Conservation (phyloP, 2,888 invertebrate species). For the Choreutis nemorana region DNA sequence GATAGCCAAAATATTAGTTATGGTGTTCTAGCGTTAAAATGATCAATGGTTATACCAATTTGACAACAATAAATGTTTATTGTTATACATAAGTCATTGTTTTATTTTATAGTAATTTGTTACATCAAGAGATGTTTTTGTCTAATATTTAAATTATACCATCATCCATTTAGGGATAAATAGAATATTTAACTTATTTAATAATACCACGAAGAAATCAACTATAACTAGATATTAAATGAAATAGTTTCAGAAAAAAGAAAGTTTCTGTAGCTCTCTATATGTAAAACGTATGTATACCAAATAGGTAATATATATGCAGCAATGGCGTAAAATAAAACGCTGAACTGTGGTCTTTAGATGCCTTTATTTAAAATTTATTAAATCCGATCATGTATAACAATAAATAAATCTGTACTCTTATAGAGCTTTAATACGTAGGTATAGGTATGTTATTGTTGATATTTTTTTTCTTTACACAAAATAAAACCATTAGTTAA, state of each 20-base stretch:
- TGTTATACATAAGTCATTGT: conserved; percentile 6
- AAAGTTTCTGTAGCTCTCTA: too few relatives aligned
- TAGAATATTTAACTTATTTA: too few relatives aligned
- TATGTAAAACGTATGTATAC: too few relatives aligned
- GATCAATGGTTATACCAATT: conserved; percentile 34
- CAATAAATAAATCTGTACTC: conserved; percentile 53
- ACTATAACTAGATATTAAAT: too few relatives aligned
- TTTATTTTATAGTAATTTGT: not conserved
- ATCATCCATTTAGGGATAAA: too few relatives aligned
- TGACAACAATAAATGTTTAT: conserved; percentile 56
- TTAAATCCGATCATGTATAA: conserved; percentile 55
- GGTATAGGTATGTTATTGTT: conserved; percentile 32
- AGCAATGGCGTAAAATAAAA: too few relatives aligned
- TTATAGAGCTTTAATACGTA: conserved; percentile 32
- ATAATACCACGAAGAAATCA: too few relatives aligned
- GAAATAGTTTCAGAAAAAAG: too few relatives aligned
- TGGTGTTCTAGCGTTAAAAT: conserved; percentile 23
- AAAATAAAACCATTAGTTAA: conserved; percentile 54
- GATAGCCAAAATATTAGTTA: conserved; percentile 17
- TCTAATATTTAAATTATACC: too few relatives aligned
- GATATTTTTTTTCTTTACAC: conserved; percentile 45
- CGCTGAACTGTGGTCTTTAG: too few relatives aligned
- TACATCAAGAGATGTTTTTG: too few relatives aligned
- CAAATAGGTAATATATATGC: too few relatives aligned
- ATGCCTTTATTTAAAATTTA: conserved; percentile 61